Percentiles rank a stretch among this genome's conserved stretches.
These are phyloP conservation scores for Eremobia ochroleuca DNA, from an alignment of 2,888 invertebrate species.

Conservation along the genomic window DNA sequence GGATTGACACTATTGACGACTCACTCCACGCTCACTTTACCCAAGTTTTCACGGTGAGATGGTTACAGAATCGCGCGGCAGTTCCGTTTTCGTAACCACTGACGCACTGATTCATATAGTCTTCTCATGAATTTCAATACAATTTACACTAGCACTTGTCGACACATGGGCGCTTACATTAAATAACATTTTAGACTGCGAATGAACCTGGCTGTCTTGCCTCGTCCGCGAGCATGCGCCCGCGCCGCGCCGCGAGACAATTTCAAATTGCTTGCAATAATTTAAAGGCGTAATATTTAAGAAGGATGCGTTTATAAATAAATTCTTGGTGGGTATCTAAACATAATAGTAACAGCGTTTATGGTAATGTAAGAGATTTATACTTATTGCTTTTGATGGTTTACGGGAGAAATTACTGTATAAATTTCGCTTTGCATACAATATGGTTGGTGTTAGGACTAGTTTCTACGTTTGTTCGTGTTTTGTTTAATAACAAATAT, in stretches of 20 bases:
- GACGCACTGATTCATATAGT: conserved; percentile 39
- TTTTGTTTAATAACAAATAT: conserved; percentile 53
- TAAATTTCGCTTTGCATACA: conserved; percentile 65
- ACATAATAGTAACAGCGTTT: conserved; percentile 81
- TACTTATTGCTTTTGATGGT: conserved; percentile 80
- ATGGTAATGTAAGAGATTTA: conserved; percentile 82
- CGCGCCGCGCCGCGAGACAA: conserved; percentile 82
- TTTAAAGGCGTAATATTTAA: conserved; percentile 81
- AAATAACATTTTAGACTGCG: conserved; percentile 71
- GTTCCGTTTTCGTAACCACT: conserved; percentile 52
- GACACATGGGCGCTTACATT: conserved; percentile 72
- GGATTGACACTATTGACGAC: too few species aligned
- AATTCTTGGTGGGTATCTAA: conserved; percentile 75
- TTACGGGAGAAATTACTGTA: conserved; percentile 70
- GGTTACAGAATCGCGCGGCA: too few species aligned
- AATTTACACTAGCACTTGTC: conserved; percentile 72
- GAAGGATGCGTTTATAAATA: conserved; percentile 83
- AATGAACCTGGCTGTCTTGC: conserved; percentile 55
- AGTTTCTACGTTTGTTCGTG: conserved; percentile 53
- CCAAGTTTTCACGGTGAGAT: too few species aligned
- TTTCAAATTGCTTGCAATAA: conserved; percentile 85
- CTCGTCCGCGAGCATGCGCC: conserved; percentile 51
- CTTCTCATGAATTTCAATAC: conserved; percentile 65
- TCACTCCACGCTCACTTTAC: too few species aligned
- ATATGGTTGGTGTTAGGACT: conserved; percentile 62